These are phyloP conservation scores for Lasiommata megera DNA, from an alignment of 2,888 invertebrate genomes.

Conservation along the genomic window DNA sequence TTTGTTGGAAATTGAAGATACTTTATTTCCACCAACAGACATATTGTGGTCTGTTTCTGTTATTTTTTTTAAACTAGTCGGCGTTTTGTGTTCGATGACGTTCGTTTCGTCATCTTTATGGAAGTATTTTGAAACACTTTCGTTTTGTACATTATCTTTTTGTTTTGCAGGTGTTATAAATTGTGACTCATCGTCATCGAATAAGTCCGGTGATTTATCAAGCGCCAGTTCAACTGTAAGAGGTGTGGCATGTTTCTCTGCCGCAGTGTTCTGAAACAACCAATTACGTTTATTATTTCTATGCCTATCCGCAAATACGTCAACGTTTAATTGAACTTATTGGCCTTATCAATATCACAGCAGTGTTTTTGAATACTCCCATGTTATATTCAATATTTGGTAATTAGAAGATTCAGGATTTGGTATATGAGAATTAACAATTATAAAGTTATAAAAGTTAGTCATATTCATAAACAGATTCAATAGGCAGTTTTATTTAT, in stretches of 20 bases:
- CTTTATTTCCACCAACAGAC: not conserved
- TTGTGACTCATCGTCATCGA: slow-evolving; percentile 44
- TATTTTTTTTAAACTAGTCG: not conserved
- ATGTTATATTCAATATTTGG: too few relatives aligned
- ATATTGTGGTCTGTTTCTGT: not conserved
- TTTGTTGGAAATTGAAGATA: not conserved
- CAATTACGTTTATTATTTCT: too few relatives aligned
- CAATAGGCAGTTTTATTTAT: not conserved
- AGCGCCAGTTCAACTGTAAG: slow-evolving; percentile 24
- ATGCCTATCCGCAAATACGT: too few relatives aligned
- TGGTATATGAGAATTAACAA: too few relatives aligned
- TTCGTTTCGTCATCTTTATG: not conserved
- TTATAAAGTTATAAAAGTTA: too few relatives aligned
- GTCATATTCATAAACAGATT: not conserved
- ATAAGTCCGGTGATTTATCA: slow-evolving; percentile 55
- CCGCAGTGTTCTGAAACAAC: slow-evolving; percentile 45
- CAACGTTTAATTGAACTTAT: too few relatives aligned
- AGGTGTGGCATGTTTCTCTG: slow-evolving; percentile 25
- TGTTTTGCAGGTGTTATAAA: slow-evolving; percentile 22
- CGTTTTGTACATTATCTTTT: slow-evolving; percentile 17
- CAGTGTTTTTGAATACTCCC: too few relatives aligned
- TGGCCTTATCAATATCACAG: too few relatives aligned
- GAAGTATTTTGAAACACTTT: not conserved
- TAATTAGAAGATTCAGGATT: too few relatives aligned
- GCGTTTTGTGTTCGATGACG: not conserved